Conservation (phyloP, 37 sponge, comb jelly and placozoan genomes). For the Bolinopsis microptera region DNA sequence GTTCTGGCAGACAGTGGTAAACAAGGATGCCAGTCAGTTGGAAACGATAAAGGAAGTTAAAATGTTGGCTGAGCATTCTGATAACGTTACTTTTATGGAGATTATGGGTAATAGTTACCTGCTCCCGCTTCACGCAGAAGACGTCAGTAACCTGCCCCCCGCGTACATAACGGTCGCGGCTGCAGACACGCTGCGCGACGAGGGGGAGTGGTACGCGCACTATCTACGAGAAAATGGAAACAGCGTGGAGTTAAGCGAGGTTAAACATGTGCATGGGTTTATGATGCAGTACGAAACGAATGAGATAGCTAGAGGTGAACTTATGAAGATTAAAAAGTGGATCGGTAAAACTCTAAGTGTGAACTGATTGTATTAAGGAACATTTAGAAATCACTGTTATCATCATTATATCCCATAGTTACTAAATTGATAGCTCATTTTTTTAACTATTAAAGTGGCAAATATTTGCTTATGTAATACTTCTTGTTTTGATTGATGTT, state of each 20-base stretch:
- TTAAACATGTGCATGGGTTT: constrained; percentile 4
- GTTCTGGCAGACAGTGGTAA: not conserved
- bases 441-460: no score
- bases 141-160: not conserved
- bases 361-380: no score
- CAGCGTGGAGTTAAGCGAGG: not conserved
- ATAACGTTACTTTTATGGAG: not conserved
- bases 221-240: not conserved
- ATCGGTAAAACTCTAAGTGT: not conserved
- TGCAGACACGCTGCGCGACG: constrained; percentile 26
- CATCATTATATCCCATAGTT: no score
- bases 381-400: no score
- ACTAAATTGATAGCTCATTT: no score
- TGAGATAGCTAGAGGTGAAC: not conserved
- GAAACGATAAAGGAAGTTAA: not conserved
- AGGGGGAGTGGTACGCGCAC: constrained; percentile 11
- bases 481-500: no score
- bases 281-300: not conserved
- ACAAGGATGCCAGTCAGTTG: not conserved
- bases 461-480: no score
- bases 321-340: not conserved
- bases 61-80: not conserved
- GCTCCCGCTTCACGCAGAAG: constrained; percentile 7
- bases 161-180: constrained; percentile 2
- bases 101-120: not conserved